Evolutionary conservation across 2,888 invertebrate species (phyloP).

Genomic region (Lasioglossum figueresi): DNA sequence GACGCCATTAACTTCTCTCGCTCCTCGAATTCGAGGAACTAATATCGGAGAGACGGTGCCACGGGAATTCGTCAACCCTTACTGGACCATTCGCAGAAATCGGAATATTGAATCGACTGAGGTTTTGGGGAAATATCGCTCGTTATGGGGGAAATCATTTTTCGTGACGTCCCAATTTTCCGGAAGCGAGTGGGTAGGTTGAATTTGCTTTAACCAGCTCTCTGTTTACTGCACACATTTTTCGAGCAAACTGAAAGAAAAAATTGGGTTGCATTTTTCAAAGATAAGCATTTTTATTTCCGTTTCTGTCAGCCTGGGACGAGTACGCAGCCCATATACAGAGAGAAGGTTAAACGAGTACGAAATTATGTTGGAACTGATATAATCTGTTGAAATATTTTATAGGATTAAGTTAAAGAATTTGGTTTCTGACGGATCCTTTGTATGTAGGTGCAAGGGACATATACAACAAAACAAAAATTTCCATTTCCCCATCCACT

Average conservation of each 20-base stretch:
- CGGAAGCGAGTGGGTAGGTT: not conserved
- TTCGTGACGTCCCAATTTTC: not conserved
- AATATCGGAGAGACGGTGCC: slow-evolving; percentile 13
- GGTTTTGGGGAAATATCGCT: not conserved
- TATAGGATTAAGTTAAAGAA: not conserved
- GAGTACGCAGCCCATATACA: too few relatives aligned
- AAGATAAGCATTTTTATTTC: too few relatives aligned
- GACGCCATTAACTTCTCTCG: slow-evolving; percentile 61
- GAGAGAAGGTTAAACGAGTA: too few relatives aligned
- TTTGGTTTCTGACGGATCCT: not conserved
- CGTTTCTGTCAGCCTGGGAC: too few relatives aligned
- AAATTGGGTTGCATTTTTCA: too few relatives aligned
- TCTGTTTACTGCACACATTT: too few relatives aligned
- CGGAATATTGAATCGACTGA: not conserved
- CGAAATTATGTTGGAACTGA: too few relatives aligned
- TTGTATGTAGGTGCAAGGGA: too few relatives aligned
- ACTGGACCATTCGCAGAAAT: not conserved
- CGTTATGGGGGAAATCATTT: not conserved
- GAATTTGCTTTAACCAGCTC: too few relatives aligned
- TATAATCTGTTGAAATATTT: too few relatives aligned
- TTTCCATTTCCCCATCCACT: not conserved
- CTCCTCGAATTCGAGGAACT: slow-evolving; percentile 24
- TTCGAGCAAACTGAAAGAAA: too few relatives aligned
- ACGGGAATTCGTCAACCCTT: slow-evolving; percentile 5
- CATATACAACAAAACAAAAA: not conserved